Evolutionary conservation across 2,888 invertebrate genomes (phyloP).

Genomic region (Odontothrips loti): DNA sequence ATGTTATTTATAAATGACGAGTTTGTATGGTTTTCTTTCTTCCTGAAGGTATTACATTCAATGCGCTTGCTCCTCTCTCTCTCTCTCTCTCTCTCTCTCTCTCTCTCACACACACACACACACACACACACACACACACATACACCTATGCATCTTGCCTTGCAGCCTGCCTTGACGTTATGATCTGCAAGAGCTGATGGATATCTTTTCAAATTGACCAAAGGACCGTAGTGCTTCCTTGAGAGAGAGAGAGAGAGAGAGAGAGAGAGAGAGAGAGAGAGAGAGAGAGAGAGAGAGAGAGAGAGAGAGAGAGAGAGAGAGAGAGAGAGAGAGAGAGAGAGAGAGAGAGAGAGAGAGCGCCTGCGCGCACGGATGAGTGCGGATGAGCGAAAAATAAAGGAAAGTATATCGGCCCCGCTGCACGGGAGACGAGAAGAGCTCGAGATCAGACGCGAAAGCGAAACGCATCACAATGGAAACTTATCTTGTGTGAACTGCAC

Average conservation of each 20-base stretch:
- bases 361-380: neutral
- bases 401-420: slow-evolving; percentile 5
- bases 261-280: slow-evolving; percentile 21
- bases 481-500: slow-evolving; percentile 8
- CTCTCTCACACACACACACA: slow-evolving; percentile 7
- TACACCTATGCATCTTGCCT: neutral
- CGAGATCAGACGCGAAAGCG: neutral
- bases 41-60: neutral
- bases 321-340: neutral
- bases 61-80: neutral
- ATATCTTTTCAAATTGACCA: slow-evolving; percentile 12
- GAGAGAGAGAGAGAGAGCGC: neutral
- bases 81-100: neutral
- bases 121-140: neutral
- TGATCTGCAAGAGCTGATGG: slow-evolving; percentile 4
- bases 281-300: neutral
- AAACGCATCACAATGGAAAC: slow-evolving; percentile 6
- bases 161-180: neutral
- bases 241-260: neutral
- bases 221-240: neutral
- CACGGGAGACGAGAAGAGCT: neutral
- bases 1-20: no score
- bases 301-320: slow-evolving; percentile 5
- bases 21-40: no score
- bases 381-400: slow-evolving; percentile 16